A percentile compares a stretch with the other conserved stretches of the same genome.
Evolutionary conservation across 1,140 invertebrate genomes (phyloP).

Genomic region (Plutomurus gul): DNA sequence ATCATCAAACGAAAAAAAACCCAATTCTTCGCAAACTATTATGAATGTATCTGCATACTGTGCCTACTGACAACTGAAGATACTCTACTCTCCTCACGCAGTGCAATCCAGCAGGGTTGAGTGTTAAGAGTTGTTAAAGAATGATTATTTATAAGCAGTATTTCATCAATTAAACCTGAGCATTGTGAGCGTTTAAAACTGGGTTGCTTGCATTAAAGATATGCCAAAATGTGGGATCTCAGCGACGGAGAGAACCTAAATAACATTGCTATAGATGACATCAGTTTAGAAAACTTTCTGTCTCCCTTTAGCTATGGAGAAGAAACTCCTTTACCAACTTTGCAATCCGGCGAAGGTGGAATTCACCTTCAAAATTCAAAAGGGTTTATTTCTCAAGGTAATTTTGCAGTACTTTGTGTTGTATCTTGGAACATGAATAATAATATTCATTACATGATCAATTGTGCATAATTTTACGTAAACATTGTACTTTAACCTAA

Average conservation of each 20-base stretch:
- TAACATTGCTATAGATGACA: not conserved
- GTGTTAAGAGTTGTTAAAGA: too few relatives aligned
- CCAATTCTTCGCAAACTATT: too few relatives aligned
- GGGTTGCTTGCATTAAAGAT: not conserved
- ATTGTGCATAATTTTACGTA: too few relatives aligned
- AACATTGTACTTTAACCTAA: too few relatives aligned
- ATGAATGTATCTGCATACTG: too few relatives aligned
- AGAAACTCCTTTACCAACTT: not conserved
- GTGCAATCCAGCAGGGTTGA: too few relatives aligned
- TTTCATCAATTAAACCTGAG: too few relatives aligned
- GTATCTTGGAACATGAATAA: not conserved
- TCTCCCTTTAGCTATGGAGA: slow-evolving; percentile 45
- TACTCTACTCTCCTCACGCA: too few relatives aligned
- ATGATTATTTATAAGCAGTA: too few relatives aligned
- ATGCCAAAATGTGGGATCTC: not conserved
- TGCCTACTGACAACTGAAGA: too few relatives aligned
- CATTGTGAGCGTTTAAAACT: not conserved
- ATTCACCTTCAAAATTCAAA: not conserved
- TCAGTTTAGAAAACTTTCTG: slow-evolving; percentile 36
- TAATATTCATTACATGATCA: too few relatives aligned
- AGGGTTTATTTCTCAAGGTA: slow-evolving; percentile 46
- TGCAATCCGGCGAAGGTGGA: not conserved
- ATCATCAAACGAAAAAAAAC: too few relatives aligned
- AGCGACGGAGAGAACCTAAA: not conserved
- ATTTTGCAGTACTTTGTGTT: not conserved